Conservation (phyloP, 2,797 vertebrate species). For the Syndactyla subalaris region DNA sequence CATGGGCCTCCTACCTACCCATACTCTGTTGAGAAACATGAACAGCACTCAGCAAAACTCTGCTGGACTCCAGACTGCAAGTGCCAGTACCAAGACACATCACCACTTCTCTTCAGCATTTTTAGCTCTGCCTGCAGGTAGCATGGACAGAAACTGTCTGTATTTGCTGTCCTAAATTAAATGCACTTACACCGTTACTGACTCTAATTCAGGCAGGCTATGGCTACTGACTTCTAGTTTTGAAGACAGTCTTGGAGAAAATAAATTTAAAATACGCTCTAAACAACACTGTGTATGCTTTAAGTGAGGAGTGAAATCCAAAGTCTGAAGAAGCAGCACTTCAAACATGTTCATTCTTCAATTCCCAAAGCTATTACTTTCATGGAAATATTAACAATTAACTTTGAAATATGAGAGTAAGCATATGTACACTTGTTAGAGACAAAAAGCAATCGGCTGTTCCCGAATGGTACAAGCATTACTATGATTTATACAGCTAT, state of each 20-base stretch:
- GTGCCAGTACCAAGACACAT: neutral
- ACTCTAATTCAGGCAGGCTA: neutral
- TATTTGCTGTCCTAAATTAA: neutral
- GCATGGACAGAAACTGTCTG: neutral
- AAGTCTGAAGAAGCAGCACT: neutral
- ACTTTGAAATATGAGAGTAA: constrained; percentile 23
- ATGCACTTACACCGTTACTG: neutral
- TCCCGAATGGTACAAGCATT: neutral
- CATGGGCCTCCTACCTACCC: neutral
- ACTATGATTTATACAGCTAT: constrained; percentile 43
- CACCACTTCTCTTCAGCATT: neutral
- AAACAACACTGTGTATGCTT: neutral
- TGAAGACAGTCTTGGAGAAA: neutral
- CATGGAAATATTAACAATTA: constrained; percentile 28
- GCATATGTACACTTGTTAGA: neutral
- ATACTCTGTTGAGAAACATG: neutral
- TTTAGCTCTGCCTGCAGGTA: neutral
- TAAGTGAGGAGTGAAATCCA: neutral
- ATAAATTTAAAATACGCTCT: neutral
- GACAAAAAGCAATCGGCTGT: neutral
- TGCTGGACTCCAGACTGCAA: neutral
- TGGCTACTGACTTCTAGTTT: neutral
- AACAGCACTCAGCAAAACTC: neutral
- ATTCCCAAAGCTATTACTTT: neutral
- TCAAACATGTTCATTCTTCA: neutral